These are phyloP conservation scores for Micropoecilia bifurca DNA, from an alignment of 2,797 vertebrate species.

Conservation along the genomic window DNA sequence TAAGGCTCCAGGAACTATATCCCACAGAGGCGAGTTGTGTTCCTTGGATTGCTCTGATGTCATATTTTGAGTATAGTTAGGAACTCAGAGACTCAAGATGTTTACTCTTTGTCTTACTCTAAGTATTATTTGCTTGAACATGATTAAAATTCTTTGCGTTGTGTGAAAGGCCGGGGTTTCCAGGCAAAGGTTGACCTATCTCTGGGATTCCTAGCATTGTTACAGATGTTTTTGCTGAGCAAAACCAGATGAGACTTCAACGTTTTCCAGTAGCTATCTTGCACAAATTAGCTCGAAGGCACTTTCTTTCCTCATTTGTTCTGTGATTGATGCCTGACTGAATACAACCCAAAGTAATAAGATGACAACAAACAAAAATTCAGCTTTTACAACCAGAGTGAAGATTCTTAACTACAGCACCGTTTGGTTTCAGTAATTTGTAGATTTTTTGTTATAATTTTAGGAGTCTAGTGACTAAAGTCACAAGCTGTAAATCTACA, in stretches of 20 bases:
- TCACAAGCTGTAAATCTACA: not conserved
- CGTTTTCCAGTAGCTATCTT: slow-evolving; percentile 60
- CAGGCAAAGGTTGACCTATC: slow-evolving; percentile 38
- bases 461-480: not conserved
- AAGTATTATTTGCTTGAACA: slow-evolving; percentile 3
- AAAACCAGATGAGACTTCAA: slow-evolving; percentile 67
- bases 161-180: slow-evolving; percentile 24
- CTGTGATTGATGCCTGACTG: slow-evolving; percentile 45
- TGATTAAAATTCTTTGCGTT: slow-evolving; percentile 38
- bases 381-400: slow-evolving; percentile 4
- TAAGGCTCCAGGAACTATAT: slow-evolving; percentile 5
- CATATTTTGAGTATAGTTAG: not conserved
- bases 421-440: not conserved
- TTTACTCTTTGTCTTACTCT: not conserved
- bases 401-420: not conserved
- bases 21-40: not conserved
- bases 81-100: not conserved
- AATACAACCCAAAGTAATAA: slow-evolving; percentile 3
- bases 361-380: slow-evolving; percentile 9
- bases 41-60: not conserved
- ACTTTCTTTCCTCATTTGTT: slow-evolving; percentile 20
- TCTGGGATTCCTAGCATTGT: slow-evolving; percentile 67
- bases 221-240: slow-evolving; percentile 71
- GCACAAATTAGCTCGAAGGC: slow-evolving; percentile 54
- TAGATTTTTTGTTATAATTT: not conserved